Percentiles rank a stretch among this genome's conserved stretches.
phyloP scores from a whole-genome alignment of 2,888 invertebrate genomes.

The Cinara cedri region DNA sequence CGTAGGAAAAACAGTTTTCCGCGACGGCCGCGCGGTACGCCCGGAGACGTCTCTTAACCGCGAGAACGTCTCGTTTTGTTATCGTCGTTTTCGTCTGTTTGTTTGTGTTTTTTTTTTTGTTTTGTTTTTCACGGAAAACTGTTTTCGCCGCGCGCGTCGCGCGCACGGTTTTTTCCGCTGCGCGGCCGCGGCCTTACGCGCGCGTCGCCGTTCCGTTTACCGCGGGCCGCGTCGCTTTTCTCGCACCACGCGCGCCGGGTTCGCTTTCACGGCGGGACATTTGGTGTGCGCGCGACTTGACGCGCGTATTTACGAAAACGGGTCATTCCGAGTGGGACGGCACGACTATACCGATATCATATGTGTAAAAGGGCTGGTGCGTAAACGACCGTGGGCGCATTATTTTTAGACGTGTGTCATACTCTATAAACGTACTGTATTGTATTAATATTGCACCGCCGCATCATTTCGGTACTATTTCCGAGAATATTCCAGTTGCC shows the following conservation, averaged over 20 bases:
- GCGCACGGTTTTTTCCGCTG: too few species aligned
- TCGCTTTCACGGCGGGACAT: background rate
- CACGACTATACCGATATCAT: background rate
- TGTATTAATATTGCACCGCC: too few species aligned
- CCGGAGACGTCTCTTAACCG: too few species aligned
- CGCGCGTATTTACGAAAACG: background rate
- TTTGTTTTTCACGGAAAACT: too few species aligned
- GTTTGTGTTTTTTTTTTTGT: too few species aligned
- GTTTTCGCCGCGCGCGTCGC: too few species aligned
- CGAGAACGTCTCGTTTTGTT: too few species aligned
- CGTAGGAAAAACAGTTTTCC: too few species aligned
- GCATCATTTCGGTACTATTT: constrained; percentile 38
- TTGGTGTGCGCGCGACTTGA: background rate
- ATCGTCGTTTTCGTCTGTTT: too few species aligned
- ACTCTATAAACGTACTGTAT: constrained; percentile 26
- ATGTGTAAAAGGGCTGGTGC: background rate
- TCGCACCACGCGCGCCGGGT: background rate
- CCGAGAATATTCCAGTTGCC: constrained; percentile 34
- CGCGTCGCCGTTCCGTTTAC: too few species aligned
- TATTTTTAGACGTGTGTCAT: constrained; percentile 56
- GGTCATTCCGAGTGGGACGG: constrained; percentile 42
- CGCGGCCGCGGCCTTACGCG: too few species aligned
- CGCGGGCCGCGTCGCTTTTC: background rate
- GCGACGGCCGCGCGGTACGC: too few species aligned
- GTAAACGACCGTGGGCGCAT: constrained; percentile 29